phyloP scores from a whole-genome alignment of 2,888 invertebrate genomes.

The Zygogramma bicolorata region DNA sequence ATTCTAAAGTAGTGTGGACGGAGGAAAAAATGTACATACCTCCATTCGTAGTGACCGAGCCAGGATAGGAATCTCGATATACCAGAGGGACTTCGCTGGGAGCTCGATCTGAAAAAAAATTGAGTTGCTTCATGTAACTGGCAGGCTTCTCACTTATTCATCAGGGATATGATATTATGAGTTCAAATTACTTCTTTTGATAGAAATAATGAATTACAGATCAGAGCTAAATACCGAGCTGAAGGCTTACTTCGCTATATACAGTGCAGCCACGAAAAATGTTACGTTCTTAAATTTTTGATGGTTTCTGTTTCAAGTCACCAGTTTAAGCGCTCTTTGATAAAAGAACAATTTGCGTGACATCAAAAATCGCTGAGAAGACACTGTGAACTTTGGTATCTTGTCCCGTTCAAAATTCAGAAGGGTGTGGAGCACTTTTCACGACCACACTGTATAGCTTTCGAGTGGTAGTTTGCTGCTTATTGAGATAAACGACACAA shows the following conservation, averaged over 20 bases:
- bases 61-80: constrained; percentile 76
- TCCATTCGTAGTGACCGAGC: constrained; percentile 85
- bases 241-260: no score
- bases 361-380: no score
- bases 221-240: no score
- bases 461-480: neutral
- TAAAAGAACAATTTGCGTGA: neutral
- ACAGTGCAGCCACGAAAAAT: no score
- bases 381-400: no score
- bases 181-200: no score
- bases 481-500: neutral
- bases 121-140: neutral
- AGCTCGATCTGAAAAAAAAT: constrained; percentile 71
- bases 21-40: constrained; percentile 70
- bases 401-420: neutral
- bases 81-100: constrained; percentile 76
- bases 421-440: neutral
- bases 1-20: constrained; percentile 31
- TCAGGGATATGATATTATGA: neutral
- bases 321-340: no score
- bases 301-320: no score
- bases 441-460: neutral
- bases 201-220: no score
- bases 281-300: no score
- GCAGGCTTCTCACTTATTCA: neutral